These are phyloP conservation scores for Drosophila acutilabella DNA, from an alignment of 2,888 invertebrate species.

Conservation along the genomic window DNA sequence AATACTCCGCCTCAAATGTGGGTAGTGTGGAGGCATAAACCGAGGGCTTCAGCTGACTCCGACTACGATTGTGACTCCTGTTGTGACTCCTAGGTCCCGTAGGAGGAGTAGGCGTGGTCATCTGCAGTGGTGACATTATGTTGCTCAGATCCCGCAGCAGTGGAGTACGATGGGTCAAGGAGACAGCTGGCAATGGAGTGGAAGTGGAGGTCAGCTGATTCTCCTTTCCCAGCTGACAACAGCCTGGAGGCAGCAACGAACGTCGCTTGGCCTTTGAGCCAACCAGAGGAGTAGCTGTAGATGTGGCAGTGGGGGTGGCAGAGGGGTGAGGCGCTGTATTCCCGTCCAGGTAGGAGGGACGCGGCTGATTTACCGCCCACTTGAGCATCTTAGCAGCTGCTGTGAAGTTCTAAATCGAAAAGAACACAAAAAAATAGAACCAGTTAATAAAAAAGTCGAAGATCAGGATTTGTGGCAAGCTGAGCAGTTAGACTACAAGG, in stretches of 20 bases:
- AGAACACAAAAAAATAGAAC: background rate
- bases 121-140: conserved; percentile 64
- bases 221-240: conserved; percentile 70
- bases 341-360: conserved; percentile 75
- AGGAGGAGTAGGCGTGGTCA: conserved; percentile 9
- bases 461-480: conserved; percentile 11
- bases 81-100: no score
- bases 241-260: conserved; percentile 24
- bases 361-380: conserved; percentile 84
- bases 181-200: conserved; percentile 62
- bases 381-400: conserved; percentile 80
- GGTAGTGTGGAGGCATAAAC: conserved; percentile 82
- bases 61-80: background rate
- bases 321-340: conserved; percentile 11
- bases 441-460: conserved; percentile 21
- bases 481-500: conserved; percentile 2
- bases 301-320: background rate
- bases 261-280: conserved; percentile 38
- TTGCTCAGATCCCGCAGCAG: conserved; percentile 79
- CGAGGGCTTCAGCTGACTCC: conserved; percentile 10
- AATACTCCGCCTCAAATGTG: conserved; percentile 84
- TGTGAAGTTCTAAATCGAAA: conserved; percentile 17
- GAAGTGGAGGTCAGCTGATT: conserved; percentile 82
- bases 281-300: conserved; percentile 10
- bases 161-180: conserved; percentile 24